phyloP scores from a whole-genome alignment of 2,888 invertebrate species.

The Zootermopsis nevadensis region DNA sequence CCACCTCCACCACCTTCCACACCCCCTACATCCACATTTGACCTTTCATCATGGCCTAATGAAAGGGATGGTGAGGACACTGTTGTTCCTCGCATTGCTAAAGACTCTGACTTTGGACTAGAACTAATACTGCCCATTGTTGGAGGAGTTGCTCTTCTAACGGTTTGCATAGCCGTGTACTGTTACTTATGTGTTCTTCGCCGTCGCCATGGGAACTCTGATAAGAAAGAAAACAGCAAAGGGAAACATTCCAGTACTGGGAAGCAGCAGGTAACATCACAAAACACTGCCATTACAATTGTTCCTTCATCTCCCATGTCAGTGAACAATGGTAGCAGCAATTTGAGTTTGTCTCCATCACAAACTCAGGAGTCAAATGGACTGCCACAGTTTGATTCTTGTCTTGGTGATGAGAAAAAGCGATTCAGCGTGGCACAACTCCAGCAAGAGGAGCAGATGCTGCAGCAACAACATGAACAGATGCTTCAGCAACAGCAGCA shows the following conservation, averaged over 20 bases:
- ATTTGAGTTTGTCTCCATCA: slow-evolving; percentile 56
- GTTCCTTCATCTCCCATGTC: slow-evolving; percentile 61
- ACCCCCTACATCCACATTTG: slow-evolving; percentile 57
- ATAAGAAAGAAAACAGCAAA: slow-evolving; percentile 48
- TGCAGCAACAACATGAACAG: slow-evolving; percentile 64
- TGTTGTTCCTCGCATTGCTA: slow-evolving; percentile 62
- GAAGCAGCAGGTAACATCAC: slow-evolving; percentile 47
- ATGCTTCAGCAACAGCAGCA: slow-evolving; percentile 64
- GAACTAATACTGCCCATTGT: slow-evolving; percentile 66
- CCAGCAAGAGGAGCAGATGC: slow-evolving; percentile 64
- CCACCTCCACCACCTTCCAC: slow-evolving; percentile 62
- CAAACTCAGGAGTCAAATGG: slow-evolving; percentile 21
- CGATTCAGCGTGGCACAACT: slow-evolving; percentile 65
- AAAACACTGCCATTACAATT: slow-evolving; percentile 60
- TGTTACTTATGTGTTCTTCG: slow-evolving; percentile 66
- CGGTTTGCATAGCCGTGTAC: slow-evolving; percentile 63
- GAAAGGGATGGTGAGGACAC: slow-evolving; percentile 58
- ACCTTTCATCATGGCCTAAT: slow-evolving; percentile 61
- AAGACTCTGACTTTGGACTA: slow-evolving; percentile 62
- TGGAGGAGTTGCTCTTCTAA: slow-evolving; percentile 64
- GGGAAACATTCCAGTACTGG: slow-evolving; percentile 57
- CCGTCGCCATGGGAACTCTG: slow-evolving; percentile 57
- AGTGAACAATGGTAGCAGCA: slow-evolving; percentile 54
- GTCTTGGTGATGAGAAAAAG: slow-evolving; percentile 64
- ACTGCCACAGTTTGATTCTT: slow-evolving; percentile 56